These are phyloP conservation scores for Microcebus griseorufus DNA, from an alignment of 2,113 vertebrate genomes.

Conservation along the genomic window DNA sequence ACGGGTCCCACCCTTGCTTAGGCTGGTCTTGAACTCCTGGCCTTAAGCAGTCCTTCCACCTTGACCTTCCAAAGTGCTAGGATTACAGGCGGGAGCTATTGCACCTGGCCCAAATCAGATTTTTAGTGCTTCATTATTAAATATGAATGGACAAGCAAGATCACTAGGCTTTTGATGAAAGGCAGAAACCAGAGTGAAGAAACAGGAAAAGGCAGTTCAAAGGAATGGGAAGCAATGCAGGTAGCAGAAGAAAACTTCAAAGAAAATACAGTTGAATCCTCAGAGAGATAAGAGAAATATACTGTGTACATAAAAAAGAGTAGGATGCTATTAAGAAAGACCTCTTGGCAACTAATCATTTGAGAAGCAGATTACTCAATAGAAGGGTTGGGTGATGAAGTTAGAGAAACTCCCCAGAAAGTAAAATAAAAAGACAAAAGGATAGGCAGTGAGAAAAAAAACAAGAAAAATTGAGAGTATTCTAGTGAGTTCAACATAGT, in stretches of 20 bases:
- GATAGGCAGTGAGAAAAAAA: not conserved
- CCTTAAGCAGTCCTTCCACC: too few species aligned
- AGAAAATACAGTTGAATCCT: not conserved
- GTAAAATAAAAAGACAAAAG: not conserved
- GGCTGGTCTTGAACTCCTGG: too few species aligned
- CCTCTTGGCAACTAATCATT: conserved; percentile 22
- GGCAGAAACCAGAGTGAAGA: not conserved
- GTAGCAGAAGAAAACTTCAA: conserved; percentile 13
- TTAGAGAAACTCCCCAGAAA: not conserved
- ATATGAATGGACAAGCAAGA: not conserved
- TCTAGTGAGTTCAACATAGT: not conserved
- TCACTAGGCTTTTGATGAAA: not conserved
- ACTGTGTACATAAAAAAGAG: not conserved
- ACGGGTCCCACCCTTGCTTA: too few species aligned
- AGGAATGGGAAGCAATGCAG: not conserved
- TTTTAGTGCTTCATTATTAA: not conserved
- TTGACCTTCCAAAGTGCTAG: too few species aligned
- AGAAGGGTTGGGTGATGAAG: not conserved
- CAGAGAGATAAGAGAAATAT: not conserved
- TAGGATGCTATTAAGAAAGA: not conserved
- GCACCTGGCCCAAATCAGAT: not conserved
- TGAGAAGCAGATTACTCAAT: not conserved
- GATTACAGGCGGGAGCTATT: too few species aligned
- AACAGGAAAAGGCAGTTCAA: not conserved
- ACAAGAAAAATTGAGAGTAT: not conserved